These are phyloP conservation scores for Dioctria rufipes DNA, from an alignment of 2,888 invertebrate species.

Conservation along the genomic window DNA sequence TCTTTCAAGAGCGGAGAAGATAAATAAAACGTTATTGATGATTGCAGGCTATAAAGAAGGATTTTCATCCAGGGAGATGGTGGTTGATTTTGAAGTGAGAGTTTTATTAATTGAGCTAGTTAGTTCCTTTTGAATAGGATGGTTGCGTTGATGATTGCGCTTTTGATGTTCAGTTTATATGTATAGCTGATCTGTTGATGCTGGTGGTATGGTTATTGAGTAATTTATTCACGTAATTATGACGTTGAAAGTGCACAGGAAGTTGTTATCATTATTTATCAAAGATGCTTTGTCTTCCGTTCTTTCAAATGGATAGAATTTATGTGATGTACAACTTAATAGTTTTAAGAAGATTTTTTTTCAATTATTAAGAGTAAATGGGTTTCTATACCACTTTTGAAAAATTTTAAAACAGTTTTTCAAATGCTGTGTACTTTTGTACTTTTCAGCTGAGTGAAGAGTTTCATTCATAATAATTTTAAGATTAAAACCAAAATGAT, in stretches of 20 bases:
- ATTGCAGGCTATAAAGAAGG: neutral
- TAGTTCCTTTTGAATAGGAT: constrained; percentile 18
- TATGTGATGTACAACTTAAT: neutral
- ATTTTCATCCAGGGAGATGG: neutral
- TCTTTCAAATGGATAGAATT: neutral
- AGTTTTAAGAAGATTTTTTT: constrained; percentile 7
- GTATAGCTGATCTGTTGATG: neutral
- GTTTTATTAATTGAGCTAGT: too few relatives aligned
- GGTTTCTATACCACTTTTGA: too few relatives aligned
- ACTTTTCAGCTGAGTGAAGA: too few relatives aligned
- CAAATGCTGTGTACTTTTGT: too few relatives aligned
- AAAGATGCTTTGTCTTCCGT: neutral
- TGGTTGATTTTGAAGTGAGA: neutral
- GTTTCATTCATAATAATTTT: too few relatives aligned
- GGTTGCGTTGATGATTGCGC: neutral
- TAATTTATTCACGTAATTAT: neutral
- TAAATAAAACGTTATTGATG: constrained; percentile 17
- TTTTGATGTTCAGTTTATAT: neutral
- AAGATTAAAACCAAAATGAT: too few relatives aligned
- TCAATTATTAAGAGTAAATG: neutral
- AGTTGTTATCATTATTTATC: too few relatives aligned
- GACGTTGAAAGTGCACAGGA: neutral
- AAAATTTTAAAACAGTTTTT: too few relatives aligned
- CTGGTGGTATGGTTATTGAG: neutral
- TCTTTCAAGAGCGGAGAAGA: neutral